These are phyloP conservation scores for Sebastolobus altivelis DNA, from an alignment of 2,797 vertebrate genomes.

Conservation along the genomic window DNA sequence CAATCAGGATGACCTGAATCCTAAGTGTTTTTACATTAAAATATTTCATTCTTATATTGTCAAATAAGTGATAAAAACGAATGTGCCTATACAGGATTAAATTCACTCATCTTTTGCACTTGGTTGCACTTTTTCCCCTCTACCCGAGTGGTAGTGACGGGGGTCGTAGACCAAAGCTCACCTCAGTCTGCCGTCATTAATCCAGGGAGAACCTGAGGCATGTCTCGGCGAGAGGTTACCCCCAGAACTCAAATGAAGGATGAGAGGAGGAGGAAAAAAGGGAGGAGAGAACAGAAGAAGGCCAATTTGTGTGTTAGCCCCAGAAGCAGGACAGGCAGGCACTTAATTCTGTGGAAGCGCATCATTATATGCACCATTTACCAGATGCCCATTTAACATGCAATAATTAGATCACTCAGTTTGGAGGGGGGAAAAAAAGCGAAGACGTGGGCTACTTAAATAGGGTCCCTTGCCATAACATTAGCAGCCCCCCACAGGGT, in stretches of 20 bases:
- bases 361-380: conserved; percentile 91
- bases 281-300: conserved; percentile 73
- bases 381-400: conserved; percentile 91
- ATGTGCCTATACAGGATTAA: neutral
- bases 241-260: conserved; percentile 76
- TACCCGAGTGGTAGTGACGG: conserved; percentile 26
- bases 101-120: conserved; percentile 13
- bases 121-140: conserved; percentile 7
- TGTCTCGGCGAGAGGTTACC: conserved; percentile 70
- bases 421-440: conserved; percentile 64
- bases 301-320: conserved; percentile 86
- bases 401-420: conserved; percentile 90
- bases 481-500: conserved; percentile 83
- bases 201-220: conserved; percentile 79
- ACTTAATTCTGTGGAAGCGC: conserved; percentile 89
- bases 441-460: conserved; percentile 79
- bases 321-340: conserved; percentile 85
- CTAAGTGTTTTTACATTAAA: neutral
- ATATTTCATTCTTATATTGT: neutral
- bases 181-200: conserved; percentile 78
- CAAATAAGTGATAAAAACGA: conserved; percentile 15
- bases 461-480: conserved; percentile 84
- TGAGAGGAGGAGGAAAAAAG: conserved; percentile 55
- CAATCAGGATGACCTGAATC: conserved; percentile 33
- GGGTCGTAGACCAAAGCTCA: conserved; percentile 58